Evolutionary conservation across 2,888 invertebrate genomes (phyloP).

Genomic region (Nomada fucata): DNA sequence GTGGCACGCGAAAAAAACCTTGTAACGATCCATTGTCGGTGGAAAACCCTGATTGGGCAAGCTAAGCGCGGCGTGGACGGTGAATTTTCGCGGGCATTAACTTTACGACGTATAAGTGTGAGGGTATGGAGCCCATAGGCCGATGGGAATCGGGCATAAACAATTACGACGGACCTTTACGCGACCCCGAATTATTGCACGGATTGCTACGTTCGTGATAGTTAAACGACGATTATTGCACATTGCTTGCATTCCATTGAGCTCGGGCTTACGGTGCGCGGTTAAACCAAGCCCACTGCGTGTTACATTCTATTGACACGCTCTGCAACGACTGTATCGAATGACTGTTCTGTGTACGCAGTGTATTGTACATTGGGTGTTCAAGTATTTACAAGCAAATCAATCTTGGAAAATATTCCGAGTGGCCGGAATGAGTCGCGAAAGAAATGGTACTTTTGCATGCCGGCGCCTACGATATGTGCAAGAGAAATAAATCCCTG

Average conservation of each 20-base stretch:
- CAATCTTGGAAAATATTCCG: too few species aligned
- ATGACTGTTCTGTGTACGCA: background rate
- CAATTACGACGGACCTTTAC: slow-evolving; percentile 55
- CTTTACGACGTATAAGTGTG: slow-evolving; percentile 32
- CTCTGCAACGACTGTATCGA: slow-evolving; percentile 46
- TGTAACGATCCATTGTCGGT: slow-evolving; percentile 66
- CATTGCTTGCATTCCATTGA: slow-evolving; percentile 58
- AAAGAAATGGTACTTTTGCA: too few species aligned
- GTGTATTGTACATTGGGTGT: background rate
- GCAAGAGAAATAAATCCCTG: slow-evolving; percentile 47
- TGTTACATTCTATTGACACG: slow-evolving; percentile 62
- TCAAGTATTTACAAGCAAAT: background rate
- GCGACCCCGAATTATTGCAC: slow-evolving; percentile 61
- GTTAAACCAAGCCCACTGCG: slow-evolving; percentile 48
- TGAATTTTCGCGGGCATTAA: slow-evolving; percentile 47
- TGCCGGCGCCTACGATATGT: too few species aligned
- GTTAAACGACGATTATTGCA: slow-evolving; percentile 59
- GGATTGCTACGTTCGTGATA: slow-evolving; percentile 49
- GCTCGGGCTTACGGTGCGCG: slow-evolving; percentile 33
- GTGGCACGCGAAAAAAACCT: slow-evolving; percentile 36
- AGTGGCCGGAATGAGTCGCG: too few species aligned
- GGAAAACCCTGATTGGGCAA: slow-evolving; percentile 46
- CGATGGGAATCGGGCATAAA: slow-evolving; percentile 40
- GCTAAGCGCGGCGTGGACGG: background rate
- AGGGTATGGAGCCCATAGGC: background rate